Percentiles rank a stretch among this genome's conserved stretches.
Evolutionary conservation across 2,113 vertebrate species (phyloP).

Genomic region (Sakesphorus luctuosus): DNA sequence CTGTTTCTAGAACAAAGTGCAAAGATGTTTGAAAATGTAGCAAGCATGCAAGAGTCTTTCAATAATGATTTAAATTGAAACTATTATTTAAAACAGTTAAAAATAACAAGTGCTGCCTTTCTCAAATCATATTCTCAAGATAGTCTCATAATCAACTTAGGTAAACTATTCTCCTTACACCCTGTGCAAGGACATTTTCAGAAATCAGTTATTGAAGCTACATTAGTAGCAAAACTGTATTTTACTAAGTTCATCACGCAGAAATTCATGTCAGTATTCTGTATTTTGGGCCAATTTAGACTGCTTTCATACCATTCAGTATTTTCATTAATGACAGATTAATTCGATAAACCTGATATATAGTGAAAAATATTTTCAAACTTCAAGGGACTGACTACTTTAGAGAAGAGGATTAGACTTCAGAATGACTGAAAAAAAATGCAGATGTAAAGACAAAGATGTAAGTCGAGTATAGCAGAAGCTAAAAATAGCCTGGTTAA

Average conservation of each 20-base stretch:
- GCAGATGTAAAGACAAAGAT: background rate
- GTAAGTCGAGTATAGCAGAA: conserved; percentile 7
- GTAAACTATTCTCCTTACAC: background rate
- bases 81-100: background rate
- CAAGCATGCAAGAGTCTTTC: background rate
- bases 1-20: background rate
- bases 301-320: background rate
- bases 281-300: background rate
- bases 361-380: background rate
- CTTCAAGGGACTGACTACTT: background rate
- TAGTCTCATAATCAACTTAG: background rate
- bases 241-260: background rate
- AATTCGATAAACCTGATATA: background rate
- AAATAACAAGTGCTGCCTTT: background rate
- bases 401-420: background rate
- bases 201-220: background rate
- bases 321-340: background rate
- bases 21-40: background rate
- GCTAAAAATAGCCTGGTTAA: background rate
- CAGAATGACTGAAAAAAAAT: background rate
- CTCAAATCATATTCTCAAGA: background rate
- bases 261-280: background rate
- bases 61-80: background rate
- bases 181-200: background rate
- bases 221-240: background rate